Evolutionary conservation across 2,113 vertebrate species (phyloP), one percentile per base, ranked within the genome.

Genomic region (Esox niger): DNA sequence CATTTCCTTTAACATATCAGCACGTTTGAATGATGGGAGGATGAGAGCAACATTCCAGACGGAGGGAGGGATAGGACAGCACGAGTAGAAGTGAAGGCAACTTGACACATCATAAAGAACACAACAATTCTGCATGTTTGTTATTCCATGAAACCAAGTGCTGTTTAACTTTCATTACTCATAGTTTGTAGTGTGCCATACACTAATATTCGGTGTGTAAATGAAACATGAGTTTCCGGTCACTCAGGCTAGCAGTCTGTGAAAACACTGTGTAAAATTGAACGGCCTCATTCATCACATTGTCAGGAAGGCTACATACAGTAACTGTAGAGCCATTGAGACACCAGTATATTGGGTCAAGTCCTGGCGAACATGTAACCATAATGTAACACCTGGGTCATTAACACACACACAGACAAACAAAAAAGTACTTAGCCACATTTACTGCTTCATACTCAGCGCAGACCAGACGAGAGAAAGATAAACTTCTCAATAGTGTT

Each of bases 231-330:
- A 13, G 25, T 27, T 9, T 13, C 20, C 17, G 6, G 26, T 13
- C 57, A 59, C 26, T 30, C 57, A 30, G 25, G 5, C 13, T 17
- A 17, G 58, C 29, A 60, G 58, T 61, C 58, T 23, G 31, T 61
- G 33, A 31, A 61, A 21, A n/a, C 17, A 61, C 29, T 33, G 29
- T 61, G 58, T 33, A 33, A 33, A 61, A 61, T n/a, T 21, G 56
- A 58, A 58, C 7, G 25, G 56, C 47, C 47, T 52, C 47, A 57
- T 57, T 27, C 55, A 25, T 57, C 55, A 57, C 55, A 57, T 27
- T 57, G 54, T 21, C 54, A 56, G 2, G 23, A 21, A 26, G 52
- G 52, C 30, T 32, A 23, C 10, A 33, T 43, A n/a, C 29, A 20
- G 5, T 21, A 21, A 43, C 38, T 17, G 38, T 26, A 59, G 57